Evolutionary conservation across 2,113 vertebrate species (phyloP).

Genomic region (Echinops telfairi): DNA sequence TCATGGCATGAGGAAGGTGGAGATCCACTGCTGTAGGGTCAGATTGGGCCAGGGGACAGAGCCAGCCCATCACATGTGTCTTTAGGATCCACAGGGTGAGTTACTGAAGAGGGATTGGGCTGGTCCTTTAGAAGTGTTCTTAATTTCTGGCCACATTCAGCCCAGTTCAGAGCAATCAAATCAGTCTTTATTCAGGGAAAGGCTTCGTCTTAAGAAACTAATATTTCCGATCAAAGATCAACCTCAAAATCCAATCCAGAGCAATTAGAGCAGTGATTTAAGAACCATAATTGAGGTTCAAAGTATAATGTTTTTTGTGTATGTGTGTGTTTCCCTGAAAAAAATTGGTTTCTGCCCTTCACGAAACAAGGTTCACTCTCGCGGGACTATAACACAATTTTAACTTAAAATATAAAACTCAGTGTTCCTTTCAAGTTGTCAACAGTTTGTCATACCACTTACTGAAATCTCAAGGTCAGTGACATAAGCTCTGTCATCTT

Average conservation of each 20-base stretch:
- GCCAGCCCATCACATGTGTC: background rate
- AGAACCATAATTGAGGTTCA: constrained; percentile 55
- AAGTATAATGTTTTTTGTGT: background rate
- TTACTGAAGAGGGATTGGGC: background rate
- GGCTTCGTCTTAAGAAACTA: constrained; percentile 60
- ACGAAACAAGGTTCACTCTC: constrained; percentile 42
- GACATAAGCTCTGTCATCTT: background rate
- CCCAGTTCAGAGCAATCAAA: constrained; percentile 50
- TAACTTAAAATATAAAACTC: constrained; percentile 68
- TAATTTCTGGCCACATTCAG: constrained; percentile 30
- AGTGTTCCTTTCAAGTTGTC: constrained; percentile 44
- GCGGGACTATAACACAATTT: constrained; percentile 41
- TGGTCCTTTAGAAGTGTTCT: background rate
- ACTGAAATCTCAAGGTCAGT: constrained; percentile 43
- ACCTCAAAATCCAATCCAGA: constrained; percentile 73
- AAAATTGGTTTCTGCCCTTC: constrained; percentile 56
- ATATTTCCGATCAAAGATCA: constrained; percentile 68
- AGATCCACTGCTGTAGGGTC: background rate
- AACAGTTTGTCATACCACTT: constrained; percentile 42
- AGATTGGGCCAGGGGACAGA: no score
- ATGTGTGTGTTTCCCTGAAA: background rate
- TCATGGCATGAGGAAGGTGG: no score
- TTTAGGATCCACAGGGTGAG: background rate
- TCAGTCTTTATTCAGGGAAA: constrained; percentile 26
- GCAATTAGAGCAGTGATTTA: constrained; percentile 70